Conservation (phyloP, 2,113 vertebrate genomes). For the Telmatochromis sp. region DNA sequence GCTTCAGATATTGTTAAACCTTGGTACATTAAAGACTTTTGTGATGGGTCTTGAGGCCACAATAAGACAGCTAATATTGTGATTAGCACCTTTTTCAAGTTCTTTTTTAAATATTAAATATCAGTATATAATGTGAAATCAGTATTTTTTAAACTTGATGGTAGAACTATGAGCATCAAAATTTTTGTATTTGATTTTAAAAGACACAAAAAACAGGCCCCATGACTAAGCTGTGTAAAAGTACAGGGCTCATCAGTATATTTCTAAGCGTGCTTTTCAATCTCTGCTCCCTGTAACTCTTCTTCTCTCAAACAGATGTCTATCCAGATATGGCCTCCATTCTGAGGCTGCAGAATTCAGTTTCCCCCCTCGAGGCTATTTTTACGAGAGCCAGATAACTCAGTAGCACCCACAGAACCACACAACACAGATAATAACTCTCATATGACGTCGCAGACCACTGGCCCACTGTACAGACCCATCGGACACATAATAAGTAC, state of each 20-base stretch:
- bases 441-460: conserved; percentile 28
- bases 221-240: background rate
- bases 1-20: background rate
- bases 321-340: conserved; percentile 31
- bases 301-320: conserved; percentile 27
- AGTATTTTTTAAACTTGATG: background rate
- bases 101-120: background rate
- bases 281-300: background rate
- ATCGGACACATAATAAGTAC: conserved; percentile 29
- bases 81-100: background rate
- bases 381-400: conserved; percentile 38
- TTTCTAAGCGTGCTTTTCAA: background rate
- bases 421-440: conserved; percentile 41
- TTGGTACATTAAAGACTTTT: background rate
- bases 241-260: background rate
- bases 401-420: conserved; percentile 22
- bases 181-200: background rate
- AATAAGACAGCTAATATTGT: background rate
- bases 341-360: conserved; percentile 10
- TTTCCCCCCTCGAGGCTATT: conserved; percentile 29
- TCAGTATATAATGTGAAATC: background rate
- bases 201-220: background rate
- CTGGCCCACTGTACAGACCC: background rate
- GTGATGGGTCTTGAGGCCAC: background rate
- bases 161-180: background rate